phyloP scores from a whole-genome alignment of 2,888 invertebrate species.

The Dolomedes plantarius region DNA sequence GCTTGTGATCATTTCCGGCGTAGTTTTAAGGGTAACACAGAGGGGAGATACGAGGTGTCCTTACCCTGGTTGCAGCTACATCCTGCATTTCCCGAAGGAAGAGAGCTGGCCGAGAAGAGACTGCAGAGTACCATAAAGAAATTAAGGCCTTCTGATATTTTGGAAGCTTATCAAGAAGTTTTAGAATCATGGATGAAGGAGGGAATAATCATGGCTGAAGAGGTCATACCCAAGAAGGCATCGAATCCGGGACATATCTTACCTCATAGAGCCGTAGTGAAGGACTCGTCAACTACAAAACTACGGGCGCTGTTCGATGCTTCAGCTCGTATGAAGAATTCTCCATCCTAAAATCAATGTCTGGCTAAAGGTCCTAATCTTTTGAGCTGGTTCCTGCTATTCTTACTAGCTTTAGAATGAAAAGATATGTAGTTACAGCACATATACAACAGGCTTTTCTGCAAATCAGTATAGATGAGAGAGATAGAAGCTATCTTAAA shows the following conservation, averaged over 20 bases:
- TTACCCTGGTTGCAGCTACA: conserved; percentile 6
- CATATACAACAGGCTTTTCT: conserved; percentile 49
- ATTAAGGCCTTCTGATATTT: background rate
- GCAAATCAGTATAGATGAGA: background rate
- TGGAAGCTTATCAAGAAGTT: background rate
- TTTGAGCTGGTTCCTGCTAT: conserved; percentile 7
- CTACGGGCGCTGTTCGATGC: conserved; percentile 52
- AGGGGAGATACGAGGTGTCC: conserved; percentile 22
- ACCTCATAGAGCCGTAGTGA: conserved; percentile 12
- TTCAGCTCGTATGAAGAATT: background rate
- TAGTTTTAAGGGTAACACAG: conserved; percentile 10
- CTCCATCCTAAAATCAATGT: conserved; percentile 43
- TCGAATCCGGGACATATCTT: background rate
- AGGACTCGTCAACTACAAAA: conserved; percentile 19
- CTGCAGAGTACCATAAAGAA: background rate
- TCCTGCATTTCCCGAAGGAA: background rate
- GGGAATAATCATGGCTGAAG: conserved; percentile 6
- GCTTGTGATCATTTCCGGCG: background rate
- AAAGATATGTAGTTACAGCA: conserved; percentile 25
- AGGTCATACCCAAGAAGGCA: background rate
- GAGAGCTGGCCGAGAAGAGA: background rate
- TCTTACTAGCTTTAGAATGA: conserved; percentile 45
- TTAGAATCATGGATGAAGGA: background rate
- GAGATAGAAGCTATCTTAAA: conserved; percentile 18
- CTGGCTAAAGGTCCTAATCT: conserved; percentile 49